Evolutionary conservation across 2,113 vertebrate genomes (phyloP).

Genomic region (Rousettus leschenaultii): DNA sequence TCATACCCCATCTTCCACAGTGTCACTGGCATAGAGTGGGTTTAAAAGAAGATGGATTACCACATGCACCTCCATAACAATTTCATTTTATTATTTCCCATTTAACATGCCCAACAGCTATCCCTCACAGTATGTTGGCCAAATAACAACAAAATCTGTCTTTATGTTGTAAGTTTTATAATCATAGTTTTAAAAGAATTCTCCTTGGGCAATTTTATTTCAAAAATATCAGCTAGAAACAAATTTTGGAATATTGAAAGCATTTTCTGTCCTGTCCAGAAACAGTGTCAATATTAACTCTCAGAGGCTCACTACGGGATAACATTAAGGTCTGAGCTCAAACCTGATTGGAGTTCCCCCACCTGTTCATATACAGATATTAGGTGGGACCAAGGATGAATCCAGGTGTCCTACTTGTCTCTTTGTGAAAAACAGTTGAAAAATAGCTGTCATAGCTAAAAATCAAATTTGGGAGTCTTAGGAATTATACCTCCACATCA

Average conservation of each 20-base stretch:
- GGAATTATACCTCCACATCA: background rate
- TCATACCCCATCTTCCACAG: conserved; percentile 10
- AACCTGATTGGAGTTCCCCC: accelerated
- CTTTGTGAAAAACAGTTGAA: background rate
- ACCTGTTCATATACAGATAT: background rate
- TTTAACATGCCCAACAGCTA: conserved; percentile 71
- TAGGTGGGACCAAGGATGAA: background rate
- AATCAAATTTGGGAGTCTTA: background rate
- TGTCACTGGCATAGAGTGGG: conserved; percentile 27
- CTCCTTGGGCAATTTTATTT: conserved; percentile 5
- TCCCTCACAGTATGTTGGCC: conserved; percentile 69
- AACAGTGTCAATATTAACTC: background rate
- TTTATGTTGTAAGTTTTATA: conserved; percentile 10
- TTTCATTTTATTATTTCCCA: conserved; percentile 74
- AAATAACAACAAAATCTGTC: conserved; percentile 54
- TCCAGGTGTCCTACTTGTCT: background rate
- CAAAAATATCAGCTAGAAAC: background rate
- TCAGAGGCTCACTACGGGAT: background rate
- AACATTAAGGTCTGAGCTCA: background rate
- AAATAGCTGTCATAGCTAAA: background rate
- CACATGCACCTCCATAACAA: conserved; percentile 32
- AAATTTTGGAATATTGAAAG: conserved; percentile 16
- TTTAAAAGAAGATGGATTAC: conserved; percentile 72
- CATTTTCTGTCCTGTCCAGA: background rate
- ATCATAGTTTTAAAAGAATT: background rate